These are phyloP conservation scores for Terebella lapidaria DNA, from an alignment of 2,888 invertebrate species.

Conservation along the genomic window DNA sequence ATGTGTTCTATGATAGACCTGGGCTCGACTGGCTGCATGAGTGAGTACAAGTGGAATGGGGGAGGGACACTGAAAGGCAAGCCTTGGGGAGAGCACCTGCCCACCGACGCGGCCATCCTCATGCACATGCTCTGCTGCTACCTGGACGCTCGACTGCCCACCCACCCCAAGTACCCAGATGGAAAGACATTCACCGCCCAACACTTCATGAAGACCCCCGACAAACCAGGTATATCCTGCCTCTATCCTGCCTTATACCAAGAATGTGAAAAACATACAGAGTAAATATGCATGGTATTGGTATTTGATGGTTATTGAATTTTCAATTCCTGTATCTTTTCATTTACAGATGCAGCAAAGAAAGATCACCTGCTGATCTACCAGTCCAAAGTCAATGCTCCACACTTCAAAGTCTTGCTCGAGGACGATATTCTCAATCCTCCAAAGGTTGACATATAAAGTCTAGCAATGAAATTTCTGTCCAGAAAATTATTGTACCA, in stretches of 20 bases:
- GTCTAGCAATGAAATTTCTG: neutral
- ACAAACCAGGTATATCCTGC: constrained; percentile 52
- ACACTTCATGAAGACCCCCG: constrained; percentile 50
- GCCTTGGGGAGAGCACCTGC: constrained; percentile 75
- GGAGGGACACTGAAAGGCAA: constrained; percentile 71
- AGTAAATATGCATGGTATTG: no score
- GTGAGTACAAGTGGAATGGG: constrained; percentile 81
- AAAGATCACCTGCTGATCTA: constrained; percentile 62
- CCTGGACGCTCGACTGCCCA: constrained; percentile 72
- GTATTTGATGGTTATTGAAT: no score
- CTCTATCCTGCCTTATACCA: neutral
- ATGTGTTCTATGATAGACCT: constrained; percentile 64
- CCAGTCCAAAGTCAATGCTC: constrained; percentile 64
- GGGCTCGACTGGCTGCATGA: constrained; percentile 78
- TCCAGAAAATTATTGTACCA: neutral
- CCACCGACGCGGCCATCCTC: constrained; percentile 78
- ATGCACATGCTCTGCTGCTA: constrained; percentile 82
- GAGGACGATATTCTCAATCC: constrained; percentile 67
- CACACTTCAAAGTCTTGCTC: constrained; percentile 67
- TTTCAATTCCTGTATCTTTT: no score
- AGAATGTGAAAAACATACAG: neutral
- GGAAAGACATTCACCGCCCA: constrained; percentile 53
- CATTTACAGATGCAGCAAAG: constrained; percentile 30
- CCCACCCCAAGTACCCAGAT: constrained; percentile 54
- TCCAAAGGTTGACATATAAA: constrained; percentile 58